Conservation (phyloP, 2,797 vertebrate species). For the Brachymystax lenok region DNA sequence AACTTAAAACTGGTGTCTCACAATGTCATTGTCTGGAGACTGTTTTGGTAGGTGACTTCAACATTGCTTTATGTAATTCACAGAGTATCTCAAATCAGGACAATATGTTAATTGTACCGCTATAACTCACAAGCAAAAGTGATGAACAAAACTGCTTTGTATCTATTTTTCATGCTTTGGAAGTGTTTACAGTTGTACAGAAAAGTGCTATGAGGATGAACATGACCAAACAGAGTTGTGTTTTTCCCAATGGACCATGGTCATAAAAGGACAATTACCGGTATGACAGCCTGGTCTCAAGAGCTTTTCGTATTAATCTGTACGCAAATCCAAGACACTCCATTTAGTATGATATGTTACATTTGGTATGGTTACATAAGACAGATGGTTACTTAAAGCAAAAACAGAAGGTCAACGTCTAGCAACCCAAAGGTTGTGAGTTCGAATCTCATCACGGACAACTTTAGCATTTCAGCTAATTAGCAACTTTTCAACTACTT, state of each 20-base stretch:
- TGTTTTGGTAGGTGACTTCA: slow-evolving; percentile 10
- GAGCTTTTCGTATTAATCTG: no score
- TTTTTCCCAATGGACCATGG: neutral
- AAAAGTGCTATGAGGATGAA: neutral
- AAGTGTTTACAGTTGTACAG: neutral
- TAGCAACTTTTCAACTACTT: no score
- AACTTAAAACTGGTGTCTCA: neutral
- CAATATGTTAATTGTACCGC: neutral
- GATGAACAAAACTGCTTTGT: neutral
- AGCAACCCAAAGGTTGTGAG: no score
- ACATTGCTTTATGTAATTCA: slow-evolving; percentile 15
- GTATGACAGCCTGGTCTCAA: no score
- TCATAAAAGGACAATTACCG: neutral
- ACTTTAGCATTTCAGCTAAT: no score
- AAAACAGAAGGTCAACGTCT: no score
- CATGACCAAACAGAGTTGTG: neutral
- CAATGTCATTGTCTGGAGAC: slow-evolving; percentile 22
- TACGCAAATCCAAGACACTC: no score
- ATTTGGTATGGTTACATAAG: no score
- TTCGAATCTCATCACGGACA: no score
- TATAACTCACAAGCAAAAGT: neutral
- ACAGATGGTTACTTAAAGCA: no score
- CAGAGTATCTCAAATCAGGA: neutral
- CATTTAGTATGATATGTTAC: no score
- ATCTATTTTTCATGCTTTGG: neutral